phyloP scores from a whole-genome alignment of 2,113 vertebrate genomes.

The Neodon shergylaensis region DNA sequence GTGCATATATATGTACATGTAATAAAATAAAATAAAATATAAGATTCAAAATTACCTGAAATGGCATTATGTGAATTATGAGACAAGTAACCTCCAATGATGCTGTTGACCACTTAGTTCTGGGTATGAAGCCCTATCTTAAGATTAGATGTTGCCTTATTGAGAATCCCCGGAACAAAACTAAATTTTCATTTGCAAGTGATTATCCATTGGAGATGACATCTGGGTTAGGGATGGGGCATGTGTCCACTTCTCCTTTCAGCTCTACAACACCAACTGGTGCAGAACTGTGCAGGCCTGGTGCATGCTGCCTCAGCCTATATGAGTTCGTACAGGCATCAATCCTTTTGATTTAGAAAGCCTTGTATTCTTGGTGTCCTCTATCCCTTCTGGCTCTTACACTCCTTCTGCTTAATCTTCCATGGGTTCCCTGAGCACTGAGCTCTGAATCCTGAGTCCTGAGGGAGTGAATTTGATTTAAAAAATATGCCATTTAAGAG shows the following conservation, averaged over 20 bases:
- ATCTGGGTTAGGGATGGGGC: neutral
- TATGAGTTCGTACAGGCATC: neutral
- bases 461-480: too few relatives aligned
- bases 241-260: neutral
- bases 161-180: neutral
- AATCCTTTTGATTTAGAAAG: neutral
- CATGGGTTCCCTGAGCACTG: neutral
- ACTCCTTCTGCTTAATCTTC: neutral
- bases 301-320: neutral
- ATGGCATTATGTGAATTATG: neutral
- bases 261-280: neutral
- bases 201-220: neutral
- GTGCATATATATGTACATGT: neutral
- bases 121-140: neutral
- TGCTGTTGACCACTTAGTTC: neutral
- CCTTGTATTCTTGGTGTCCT: neutral
- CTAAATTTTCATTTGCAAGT: neutral
- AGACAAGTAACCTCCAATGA: neutral
- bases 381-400: neutral
- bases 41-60: too few relatives aligned
- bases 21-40: neutral
- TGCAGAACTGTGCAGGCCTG: neutral
- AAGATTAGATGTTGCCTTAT: neutral
- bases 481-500: neutral
- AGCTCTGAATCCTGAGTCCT: neutral